These are phyloP conservation scores for Sesamia nonagrioides DNA, from an alignment of 1,140 invertebrate species.

Conservation along the genomic window DNA sequence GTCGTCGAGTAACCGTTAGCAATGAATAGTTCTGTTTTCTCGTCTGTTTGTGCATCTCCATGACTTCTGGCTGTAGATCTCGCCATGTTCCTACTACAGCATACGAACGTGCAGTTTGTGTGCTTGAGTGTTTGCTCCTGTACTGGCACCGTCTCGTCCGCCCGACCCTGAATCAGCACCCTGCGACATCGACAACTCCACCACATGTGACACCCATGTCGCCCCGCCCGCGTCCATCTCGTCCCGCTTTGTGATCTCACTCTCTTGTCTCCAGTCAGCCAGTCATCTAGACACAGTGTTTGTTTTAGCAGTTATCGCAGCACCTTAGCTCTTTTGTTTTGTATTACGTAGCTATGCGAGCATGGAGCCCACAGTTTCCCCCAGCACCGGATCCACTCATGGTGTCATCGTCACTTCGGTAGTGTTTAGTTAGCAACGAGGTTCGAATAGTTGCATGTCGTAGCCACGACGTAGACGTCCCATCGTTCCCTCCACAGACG, in stretches of 20 bases:
- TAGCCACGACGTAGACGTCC: slow-evolving; percentile 26
- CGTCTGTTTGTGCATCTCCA: slow-evolving; percentile 73
- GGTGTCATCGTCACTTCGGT: slow-evolving; percentile 48
- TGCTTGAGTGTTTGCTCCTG: slow-evolving; percentile 50
- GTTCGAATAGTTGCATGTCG: slow-evolving; percentile 38
- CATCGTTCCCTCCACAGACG: slow-evolving; percentile 38
- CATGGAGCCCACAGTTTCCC: slow-evolving; percentile 57
- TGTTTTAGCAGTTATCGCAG: slow-evolving; percentile 61
- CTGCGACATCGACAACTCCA: slow-evolving; percentile 50
- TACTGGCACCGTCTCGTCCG: slow-evolving; percentile 65
- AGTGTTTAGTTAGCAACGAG: slow-evolving; percentile 60
- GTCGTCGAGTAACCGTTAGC: slow-evolving; percentile 69
- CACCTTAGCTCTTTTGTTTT: slow-evolving; percentile 61
- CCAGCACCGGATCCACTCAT: slow-evolving; percentile 54
- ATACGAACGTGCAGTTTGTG: neutral
- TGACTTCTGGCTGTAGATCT: slow-evolving; percentile 67
- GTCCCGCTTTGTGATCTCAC: slow-evolving; percentile 63
- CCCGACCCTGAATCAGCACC: slow-evolving; percentile 36
- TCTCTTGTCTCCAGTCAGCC: slow-evolving; percentile 27
- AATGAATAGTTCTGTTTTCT: slow-evolving; percentile 70
- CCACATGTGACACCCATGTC: neutral
- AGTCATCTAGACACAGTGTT: slow-evolving; percentile 56
- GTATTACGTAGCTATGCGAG: slow-evolving; percentile 60
- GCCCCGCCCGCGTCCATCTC: slow-evolving; percentile 37
- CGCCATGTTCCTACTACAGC: slow-evolving; percentile 22